Percentiles rank a stretch among this genome's conserved stretches.
These are phyloP conservation scores for Labroides dimidiatus DNA, from an alignment of 2,797 vertebrate species.

Conservation along the genomic window DNA sequence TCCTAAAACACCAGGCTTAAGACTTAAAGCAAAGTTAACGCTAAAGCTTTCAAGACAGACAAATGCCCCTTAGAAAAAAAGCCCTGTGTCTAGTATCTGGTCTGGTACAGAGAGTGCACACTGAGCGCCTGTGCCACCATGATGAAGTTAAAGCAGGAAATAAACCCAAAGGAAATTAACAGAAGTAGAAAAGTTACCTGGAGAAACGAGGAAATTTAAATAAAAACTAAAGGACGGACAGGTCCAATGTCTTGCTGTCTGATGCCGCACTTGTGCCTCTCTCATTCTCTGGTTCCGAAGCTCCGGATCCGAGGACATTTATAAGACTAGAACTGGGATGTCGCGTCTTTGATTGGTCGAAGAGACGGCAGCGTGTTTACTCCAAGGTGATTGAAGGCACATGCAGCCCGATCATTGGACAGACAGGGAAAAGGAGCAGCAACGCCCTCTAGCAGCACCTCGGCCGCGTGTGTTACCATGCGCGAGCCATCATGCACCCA, in stretches of 20 bases:
- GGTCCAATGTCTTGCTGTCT: slow-evolving; percentile 66
- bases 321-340: slow-evolving; percentile 70
- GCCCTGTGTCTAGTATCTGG: neutral
- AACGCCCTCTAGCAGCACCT: slow-evolving; percentile 46
- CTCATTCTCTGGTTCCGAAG: slow-evolving; percentile 76
- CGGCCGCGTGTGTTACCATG: slow-evolving; percentile 27
- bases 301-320: slow-evolving; percentile 51
- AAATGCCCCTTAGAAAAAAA: neutral
- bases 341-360: slow-evolving; percentile 76
- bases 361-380: slow-evolving; percentile 25
- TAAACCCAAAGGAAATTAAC: neutral
- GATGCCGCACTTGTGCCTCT: slow-evolving; percentile 46
- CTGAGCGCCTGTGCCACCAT: too few relatives aligned
- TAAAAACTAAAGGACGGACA: slow-evolving; percentile 75
- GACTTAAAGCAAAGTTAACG: neutral
- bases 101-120: neutral
- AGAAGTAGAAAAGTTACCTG: slow-evolving; percentile 71
- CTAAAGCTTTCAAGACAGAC: rapidly evolving
- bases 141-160: neutral
- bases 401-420: slow-evolving; percentile 67
- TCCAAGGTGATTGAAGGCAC: slow-evolving; percentile 52
- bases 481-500: slow-evolving; percentile 2
- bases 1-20: neutral
- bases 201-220: slow-evolving; percentile 69
- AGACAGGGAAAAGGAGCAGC: neutral